Base-by-base conservation (phyloP, 1,140 invertebrate genomes). In the Carposina sasakii region DNA sequence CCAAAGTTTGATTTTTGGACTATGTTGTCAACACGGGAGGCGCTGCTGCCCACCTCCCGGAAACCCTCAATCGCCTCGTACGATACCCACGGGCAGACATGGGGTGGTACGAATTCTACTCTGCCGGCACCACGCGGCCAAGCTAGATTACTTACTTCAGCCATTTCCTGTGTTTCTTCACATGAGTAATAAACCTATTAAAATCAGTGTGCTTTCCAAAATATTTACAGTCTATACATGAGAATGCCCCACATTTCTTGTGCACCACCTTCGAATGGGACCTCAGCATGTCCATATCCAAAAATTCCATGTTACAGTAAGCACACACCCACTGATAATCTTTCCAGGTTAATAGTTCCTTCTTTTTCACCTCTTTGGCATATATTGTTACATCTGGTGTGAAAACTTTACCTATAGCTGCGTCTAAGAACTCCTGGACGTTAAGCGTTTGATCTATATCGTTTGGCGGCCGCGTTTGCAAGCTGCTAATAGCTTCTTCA, bases 311-410 rank as follows among this genome's bases (percentile, higher is more conserved):
- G 19, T 75, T 67, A 50, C 78, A 82, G 30, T 64, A 63, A 0
- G 62, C 48, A 60, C 78, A 82, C 4, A 73, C 42, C 78, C 78
- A 82, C 0, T 61, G 67, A 40, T 75, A 82, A 4, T 75, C 60
- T 37, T 71, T 71, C 78, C 78, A 82, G 1, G 49, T 36, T 34
- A 39, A 51, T 17, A 52, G 40, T 16, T 21, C 24, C 31, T 45
- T 60, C 17, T 54, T 60, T 6, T 40, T 56, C 1, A 56, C 21
- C 20, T 66, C 50, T 2, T 49, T 63, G 13, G 61, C 64, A 47
- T 75, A 75, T 26, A 77, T 58, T 33, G 58, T 59, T 15, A 62
- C 46, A 19, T 60, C 31, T 42, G 62, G 61, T 2, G 66, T 49
- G 15, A 42, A 49, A 17, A 60, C 49, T 42, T 63, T 66, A 20